phyloP scores from a whole-genome alignment of 2,888 invertebrate genomes.

The Automeris io region DNA sequence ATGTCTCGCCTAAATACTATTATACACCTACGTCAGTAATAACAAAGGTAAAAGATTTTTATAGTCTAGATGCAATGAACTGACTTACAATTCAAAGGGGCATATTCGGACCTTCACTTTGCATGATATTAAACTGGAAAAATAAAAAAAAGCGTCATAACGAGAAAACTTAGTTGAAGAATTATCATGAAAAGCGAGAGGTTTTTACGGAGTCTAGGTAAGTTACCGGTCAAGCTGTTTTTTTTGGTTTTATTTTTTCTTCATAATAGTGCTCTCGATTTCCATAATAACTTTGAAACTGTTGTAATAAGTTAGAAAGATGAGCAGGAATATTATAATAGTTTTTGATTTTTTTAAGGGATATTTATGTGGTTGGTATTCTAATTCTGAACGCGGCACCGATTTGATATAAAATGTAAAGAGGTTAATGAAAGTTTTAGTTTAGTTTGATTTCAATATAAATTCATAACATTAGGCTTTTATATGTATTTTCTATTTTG shows the following conservation, averaged over 20 bases:
- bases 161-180: constrained; percentile 45
- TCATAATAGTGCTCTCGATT: constrained; percentile 2
- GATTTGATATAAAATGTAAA: too few species aligned
- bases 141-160: constrained; percentile 54
- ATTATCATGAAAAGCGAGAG: constrained; percentile 60
- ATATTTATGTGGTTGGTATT: too few species aligned
- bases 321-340: constrained; percentile 14
- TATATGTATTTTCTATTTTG: too few species aligned
- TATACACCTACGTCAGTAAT: constrained; percentile 11
- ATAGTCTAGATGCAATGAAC: constrained; percentile 49
- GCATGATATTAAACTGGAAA: constrained; percentile 62
- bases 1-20: constrained; percentile 2
- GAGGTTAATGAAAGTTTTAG: too few species aligned
- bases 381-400: too few species aligned
- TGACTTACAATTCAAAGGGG: constrained; percentile 44
- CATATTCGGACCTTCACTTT: constrained; percentile 49
- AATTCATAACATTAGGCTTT: too few species aligned
- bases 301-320: constrained; percentile 2
- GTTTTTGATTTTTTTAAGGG: neutral
- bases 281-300: constrained; percentile 1
- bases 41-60: constrained; percentile 36
- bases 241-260: constrained; percentile 6
- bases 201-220: constrained; percentile 16
- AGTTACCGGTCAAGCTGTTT: constrained; percentile 6
- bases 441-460: too few species aligned